Percentiles rank a stretch among this genome's conserved stretches.
Conservation (phyloP, 2,888 invertebrate species). For the Scaeva pyrastri region DNA sequence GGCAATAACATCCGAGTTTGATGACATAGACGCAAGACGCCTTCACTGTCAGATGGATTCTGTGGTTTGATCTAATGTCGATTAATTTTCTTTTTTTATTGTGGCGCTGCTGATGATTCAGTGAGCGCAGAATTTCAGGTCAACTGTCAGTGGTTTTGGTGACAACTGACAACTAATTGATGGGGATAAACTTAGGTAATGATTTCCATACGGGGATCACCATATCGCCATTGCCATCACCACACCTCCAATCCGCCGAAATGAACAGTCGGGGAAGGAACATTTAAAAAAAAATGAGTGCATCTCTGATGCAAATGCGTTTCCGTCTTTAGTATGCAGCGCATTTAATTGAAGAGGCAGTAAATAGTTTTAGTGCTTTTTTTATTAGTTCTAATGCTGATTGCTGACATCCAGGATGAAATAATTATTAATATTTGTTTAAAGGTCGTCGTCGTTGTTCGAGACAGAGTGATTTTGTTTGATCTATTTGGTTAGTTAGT, state of each 20-base stretch:
- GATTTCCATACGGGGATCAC: conserved; percentile 29
- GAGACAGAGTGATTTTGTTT: not conserved
- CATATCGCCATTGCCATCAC: no score
- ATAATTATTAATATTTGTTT: conserved; percentile 16
- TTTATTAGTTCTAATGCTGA: conserved; percentile 58
- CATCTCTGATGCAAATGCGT: conserved; percentile 34
- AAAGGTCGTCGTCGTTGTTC: conserved; percentile 2
- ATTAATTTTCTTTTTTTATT: conserved; percentile 7
- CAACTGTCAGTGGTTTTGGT: conserved; percentile 27
- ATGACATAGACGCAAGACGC: conserved; percentile 36
- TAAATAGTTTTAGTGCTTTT: conserved; percentile 67
- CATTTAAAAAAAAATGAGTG: conserved; percentile 10
- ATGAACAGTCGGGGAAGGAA: not conserved
- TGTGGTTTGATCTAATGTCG: conserved; percentile 39
- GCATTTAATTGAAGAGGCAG: conserved; percentile 60
- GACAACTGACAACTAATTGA: conserved; percentile 33
- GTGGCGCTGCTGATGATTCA: conserved; percentile 26
- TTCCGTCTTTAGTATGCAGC: conserved; percentile 30
- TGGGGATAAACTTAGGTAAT: conserved; percentile 16
- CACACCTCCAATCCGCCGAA: no score
- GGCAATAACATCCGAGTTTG: conserved; percentile 4
- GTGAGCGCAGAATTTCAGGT: conserved; percentile 41
- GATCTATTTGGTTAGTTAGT: not conserved
- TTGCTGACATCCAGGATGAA: conserved; percentile 41
- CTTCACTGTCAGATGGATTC: conserved; percentile 21